phyloP scores from a whole-genome alignment of 2,888 invertebrate genomes.

The Anodontia alba region DNA sequence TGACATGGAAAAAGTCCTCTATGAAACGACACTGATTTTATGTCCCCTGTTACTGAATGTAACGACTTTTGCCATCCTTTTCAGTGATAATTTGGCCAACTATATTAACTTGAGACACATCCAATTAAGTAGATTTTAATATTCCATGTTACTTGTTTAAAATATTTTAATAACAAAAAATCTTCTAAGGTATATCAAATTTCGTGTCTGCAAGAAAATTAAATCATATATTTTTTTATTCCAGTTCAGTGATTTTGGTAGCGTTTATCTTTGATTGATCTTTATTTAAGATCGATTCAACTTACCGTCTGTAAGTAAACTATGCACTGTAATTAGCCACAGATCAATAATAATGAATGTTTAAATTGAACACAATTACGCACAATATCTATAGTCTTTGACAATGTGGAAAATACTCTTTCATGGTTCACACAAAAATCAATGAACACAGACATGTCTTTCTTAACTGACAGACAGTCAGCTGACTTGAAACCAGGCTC shows the following conservation, averaged over 20 bases:
- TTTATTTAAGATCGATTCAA: not conserved
- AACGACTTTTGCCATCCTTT: too few relatives aligned
- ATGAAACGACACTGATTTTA: too few relatives aligned
- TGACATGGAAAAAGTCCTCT: too few relatives aligned
- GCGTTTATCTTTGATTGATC: not conserved
- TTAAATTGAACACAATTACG: not conserved
- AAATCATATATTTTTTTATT: not conserved
- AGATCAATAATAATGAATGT: not conserved
- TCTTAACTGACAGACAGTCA: not conserved
- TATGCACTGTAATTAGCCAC: not conserved
- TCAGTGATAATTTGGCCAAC: too few relatives aligned
- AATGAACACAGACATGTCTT: not conserved
- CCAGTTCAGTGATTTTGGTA: not conserved
- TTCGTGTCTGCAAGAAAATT: too few relatives aligned
- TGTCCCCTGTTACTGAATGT: too few relatives aligned
- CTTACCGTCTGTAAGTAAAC: not conserved
- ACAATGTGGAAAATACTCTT: not conserved
- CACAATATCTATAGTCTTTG: not conserved
- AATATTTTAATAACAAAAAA: too few relatives aligned
- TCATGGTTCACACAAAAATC: not conserved
- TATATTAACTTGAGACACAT: too few relatives aligned
- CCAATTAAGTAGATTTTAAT: too few relatives aligned
- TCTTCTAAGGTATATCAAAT: too few relatives aligned
- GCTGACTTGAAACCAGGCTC: too few relatives aligned
- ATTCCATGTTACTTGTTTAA: too few relatives aligned